Base-by-base conservation (phyloP, 2,113 vertebrate genomes). In the Gopherus evgoodei region DNA sequence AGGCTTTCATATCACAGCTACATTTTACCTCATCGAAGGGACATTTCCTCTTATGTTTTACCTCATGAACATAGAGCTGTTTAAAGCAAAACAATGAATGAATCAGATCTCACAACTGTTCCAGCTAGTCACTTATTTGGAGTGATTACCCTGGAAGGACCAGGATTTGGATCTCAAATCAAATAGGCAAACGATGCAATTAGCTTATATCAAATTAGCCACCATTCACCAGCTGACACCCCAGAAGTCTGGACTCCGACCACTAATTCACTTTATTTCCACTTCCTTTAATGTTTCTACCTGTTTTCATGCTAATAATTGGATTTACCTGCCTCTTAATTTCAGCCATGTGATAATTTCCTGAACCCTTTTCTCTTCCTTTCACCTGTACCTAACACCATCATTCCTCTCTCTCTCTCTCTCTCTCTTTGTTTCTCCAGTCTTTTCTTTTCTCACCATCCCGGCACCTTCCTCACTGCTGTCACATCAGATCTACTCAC, bases 221-320 rank as follows among this genome's bases (percentile, higher is more conserved):
- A 80, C 84, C 0, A 2, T 93, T 93, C 89, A 92, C 91, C 90
- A 95, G 84, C 92, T 97, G 95, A 96, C 69, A 93, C 93, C 54
- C 57, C 44, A 80, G 42, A 94, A 49, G 91, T 93, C 93, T 93
- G 92, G 91, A 25, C 75, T 95, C 14, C 82, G 92, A 80, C 65
- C 88, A 88, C 89, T 96, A 97, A 96, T 89, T 96, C n/a, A 96
- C 94, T 97, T 97, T 96, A 86, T 93, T 94, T 91, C 93, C 86
- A 97, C 92, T 96, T 93, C 31, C 93, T 95, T 94, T 95, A 95
- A 97, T 96, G 59, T 76, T 49, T 49, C 54, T 95, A 94, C 91
- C 84, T 93, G 57, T 93, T 95, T 94, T 95, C 84, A 95, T 83
- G 86, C 65, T 83, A 79, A 89, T 97, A 97, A 95, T 82, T 95